A percentile compares a stretch with the other conserved stretches of the same genome.
These are phyloP conservation scores for Hipparchia semele DNA, from an alignment of 2,888 invertebrate species.

Conservation along the genomic window DNA sequence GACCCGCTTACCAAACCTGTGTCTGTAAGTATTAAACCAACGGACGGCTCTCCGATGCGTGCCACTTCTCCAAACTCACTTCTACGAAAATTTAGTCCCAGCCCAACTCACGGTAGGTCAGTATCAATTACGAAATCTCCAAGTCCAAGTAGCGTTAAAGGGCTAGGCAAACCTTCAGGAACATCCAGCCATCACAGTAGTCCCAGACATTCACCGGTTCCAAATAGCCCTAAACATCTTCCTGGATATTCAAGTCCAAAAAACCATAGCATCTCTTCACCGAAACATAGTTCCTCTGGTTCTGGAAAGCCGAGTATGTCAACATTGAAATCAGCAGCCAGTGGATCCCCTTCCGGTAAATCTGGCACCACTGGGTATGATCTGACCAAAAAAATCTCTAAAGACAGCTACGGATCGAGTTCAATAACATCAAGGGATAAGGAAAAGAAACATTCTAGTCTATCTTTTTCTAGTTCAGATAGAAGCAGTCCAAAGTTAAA, in stretches of 20 bases:
- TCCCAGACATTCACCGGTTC: conserved; percentile 90
- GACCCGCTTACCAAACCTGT: conserved; percentile 88
- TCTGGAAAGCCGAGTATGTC: conserved; percentile 96
- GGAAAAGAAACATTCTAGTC: conserved; percentile 80
- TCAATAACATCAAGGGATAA: conserved; percentile 76
- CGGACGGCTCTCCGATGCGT: conserved; percentile 84
- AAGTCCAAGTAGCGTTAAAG: conserved; percentile 73
- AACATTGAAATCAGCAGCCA: conserved; percentile 90
- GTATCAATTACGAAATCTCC: conserved; percentile 85
- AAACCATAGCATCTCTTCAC: conserved; percentile 90
- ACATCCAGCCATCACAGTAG: conserved; percentile 84
- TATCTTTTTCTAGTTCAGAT: conserved; percentile 79
- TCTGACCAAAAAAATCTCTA: conserved; percentile 80
- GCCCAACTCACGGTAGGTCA: conserved; percentile 86
- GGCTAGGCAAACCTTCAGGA: conserved; percentile 74
- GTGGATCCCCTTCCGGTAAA: conserved; percentile 86
- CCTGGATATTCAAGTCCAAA: conserved; percentile 89
- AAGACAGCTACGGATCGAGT: conserved; percentile 72
- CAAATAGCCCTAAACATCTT: conserved; percentile 89
- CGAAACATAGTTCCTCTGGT: conserved; percentile 88
- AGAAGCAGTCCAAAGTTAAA: conserved; percentile 87
- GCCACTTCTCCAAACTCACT: conserved; percentile 87
- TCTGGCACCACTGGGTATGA: conserved; percentile 81
- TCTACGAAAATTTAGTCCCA: conserved; percentile 87
- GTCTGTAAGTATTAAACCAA: conserved; percentile 88